Base-by-base conservation (phyloP, 2,113 vertebrate species). In the Urocolius indicus region DNA sequence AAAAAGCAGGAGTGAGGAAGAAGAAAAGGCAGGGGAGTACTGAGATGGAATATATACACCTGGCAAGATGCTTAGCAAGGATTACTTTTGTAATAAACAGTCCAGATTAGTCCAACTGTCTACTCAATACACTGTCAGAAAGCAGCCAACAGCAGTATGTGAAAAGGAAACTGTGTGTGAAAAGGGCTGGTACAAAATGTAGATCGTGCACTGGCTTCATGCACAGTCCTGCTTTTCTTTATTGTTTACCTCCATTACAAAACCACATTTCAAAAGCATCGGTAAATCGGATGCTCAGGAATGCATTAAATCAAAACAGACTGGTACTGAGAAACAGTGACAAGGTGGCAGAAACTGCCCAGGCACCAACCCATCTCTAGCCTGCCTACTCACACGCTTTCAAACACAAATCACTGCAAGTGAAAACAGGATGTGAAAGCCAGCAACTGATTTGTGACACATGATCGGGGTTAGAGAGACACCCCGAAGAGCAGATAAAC, bases 11-110 rank as follows among this genome's bases (percentile, higher is more conserved):
- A 71, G 43, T 10, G 55, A 84, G 61, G 65, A 92, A 74, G 76
- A 89, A 90, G 79, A 51, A 43, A 74, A 59, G 67, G 55, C 72
- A 95, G 41, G 55, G 51, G 58, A 57, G 26, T 75, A 80, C 14
- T 1, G 3, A 41, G 65, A 58, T 80, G 46, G 86, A 67, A 80
- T 32, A 62, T 6, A 71, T 22, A 62, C 93, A 88, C 46, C 75
- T n/a, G 51, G 6, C 88, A 83, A 93, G 43, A 73, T 13, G 76
- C 90, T 93, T 94, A 83, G 59, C 75, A 90, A 66, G 75, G 95
- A 92, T 92, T 96, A 88, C 49, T 92, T 69, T 85, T 0, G 1
- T 93, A 77, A 86, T 29, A 74, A 90, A 77, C 58, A 23, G 29
- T 51, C 15, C 10, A 59, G 75, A 86, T 95, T 43, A 87, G 45